Evolutionary conservation across 2,888 invertebrate genomes (phyloP), one percentile per base, ranked within the genome.

Genomic region (Chaitophorus viminalis): DNA sequence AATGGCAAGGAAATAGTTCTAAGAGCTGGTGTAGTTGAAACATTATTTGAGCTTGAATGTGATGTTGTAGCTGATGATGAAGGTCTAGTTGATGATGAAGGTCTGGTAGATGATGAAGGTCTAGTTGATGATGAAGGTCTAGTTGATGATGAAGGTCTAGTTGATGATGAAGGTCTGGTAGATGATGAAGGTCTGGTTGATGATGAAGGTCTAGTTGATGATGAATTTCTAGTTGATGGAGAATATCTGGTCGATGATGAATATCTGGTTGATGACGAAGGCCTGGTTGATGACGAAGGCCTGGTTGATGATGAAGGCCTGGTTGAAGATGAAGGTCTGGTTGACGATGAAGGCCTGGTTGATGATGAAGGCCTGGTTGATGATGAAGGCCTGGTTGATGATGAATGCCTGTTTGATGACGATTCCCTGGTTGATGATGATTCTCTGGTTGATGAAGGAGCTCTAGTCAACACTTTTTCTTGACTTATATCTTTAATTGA

Each of bases 1-100:
- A 76, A 46, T 14, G 76, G 84, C 52, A 85, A 85, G 3, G 76
- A 77, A 46, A 77, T 76, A 14, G 33, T n/a, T 18, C 68, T 25
- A 46, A 46, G 75, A 0, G 46, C 72, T 39, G 65, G 17, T 17
- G 76, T 25, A 65, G 65, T 52, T 33, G 77, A 52, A 46, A n/a
- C 18, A 18, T 31, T 9, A 31, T 6, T 77, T 18, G 68, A 52
- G 68, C 68, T 65, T 46, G 77, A 77, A 68, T 18, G 0, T n/a
- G 65, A 31, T 31, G 46, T 31, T 46, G 33, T 46, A 14, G 14
- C 14, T 46, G 46, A 46, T 46, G 46, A 14, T 46, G 46, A 76
- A 25, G 60, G 65, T 11, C 36, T 75, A 1, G 65, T 46, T 76
- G 60, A 68, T 31, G 76, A 65, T 52, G 75, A 85, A 9, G 46